A percentile compares a stretch with the other conserved stretches of the same genome.
phyloP scores from a whole-genome alignment of 1,140 invertebrate species.

The Euborellia annulipes region DNA sequence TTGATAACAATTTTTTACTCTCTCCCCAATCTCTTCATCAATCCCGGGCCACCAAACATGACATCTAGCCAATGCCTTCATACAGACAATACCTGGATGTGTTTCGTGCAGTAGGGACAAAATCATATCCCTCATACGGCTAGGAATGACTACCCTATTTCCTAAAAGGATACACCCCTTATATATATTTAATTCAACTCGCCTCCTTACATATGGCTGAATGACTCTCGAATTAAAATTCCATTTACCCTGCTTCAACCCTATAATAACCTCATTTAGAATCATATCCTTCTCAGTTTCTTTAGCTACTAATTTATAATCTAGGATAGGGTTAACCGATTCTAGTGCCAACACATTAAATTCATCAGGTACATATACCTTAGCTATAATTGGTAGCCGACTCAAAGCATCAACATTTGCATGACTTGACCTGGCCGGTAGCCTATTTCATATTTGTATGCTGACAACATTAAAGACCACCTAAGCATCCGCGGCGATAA shows the following conservation, averaged over 20 bases:
- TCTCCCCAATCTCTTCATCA: conserved; percentile 28
- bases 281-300: no score
- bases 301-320: no score
- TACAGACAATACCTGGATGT: conserved; percentile 33
- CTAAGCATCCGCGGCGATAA: conserved; percentile 21
- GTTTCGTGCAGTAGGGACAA: conserved; percentile 22
- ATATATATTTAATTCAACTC: conserved; percentile 6
- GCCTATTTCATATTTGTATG: conserved; percentile 23
- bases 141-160: conserved; percentile 23
- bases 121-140: conserved; percentile 15
- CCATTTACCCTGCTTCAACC: no score
- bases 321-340: no score
- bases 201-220: no score
- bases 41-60: conserved; percentile 36
- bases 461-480: conserved; percentile 22
- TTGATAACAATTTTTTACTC: conserved; percentile 26
- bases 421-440: conserved; percentile 17
- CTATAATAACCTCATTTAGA: no score
- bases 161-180: conserved; percentile 2
- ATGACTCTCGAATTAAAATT: no score
- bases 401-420: conserved; percentile 20
- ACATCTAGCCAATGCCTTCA: conserved; percentile 33
- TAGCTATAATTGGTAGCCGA: conserved; percentile 15
- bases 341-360: no score
- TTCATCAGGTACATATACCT: no score